phyloP scores from a whole-genome alignment of 2,888 invertebrate species.

The Calliscelio sp. region DNA sequence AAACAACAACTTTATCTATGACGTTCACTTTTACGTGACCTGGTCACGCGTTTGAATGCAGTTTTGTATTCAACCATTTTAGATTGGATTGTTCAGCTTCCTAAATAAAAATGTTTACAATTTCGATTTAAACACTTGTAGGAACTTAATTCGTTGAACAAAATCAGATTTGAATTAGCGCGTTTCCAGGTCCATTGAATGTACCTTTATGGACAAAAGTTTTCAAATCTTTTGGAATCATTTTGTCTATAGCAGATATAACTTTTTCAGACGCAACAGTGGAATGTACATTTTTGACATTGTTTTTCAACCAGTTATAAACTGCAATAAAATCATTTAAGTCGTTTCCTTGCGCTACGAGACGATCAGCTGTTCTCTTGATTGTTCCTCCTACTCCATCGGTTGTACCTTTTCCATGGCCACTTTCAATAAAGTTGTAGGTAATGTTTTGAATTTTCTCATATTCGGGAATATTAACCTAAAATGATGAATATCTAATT shows the following conservation, averaged over 20 bases:
- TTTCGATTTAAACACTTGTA: slow-evolving; percentile 24
- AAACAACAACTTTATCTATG: neutral
- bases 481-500: slow-evolving; percentile 1
- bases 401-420: slow-evolving; percentile 46
- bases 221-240: slow-evolving; percentile 7
- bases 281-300: slow-evolving; percentile 9
- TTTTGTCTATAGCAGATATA: slow-evolving; percentile 26
- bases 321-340: slow-evolving; percentile 15
- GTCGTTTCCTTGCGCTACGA: slow-evolving; percentile 43
- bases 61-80: neutral
- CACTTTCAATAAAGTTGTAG: slow-evolving; percentile 46
- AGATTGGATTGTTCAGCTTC: neutral
- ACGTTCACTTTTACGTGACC: slow-evolving; percentile 6
- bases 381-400: slow-evolving; percentile 39
- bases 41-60: slow-evolving; percentile 2
- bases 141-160: slow-evolving; percentile 36
- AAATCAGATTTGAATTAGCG: slow-evolving; percentile 4
- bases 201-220: slow-evolving; percentile 45
- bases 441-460: slow-evolving; percentile 19
- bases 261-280: slow-evolving; percentile 10
- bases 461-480: slow-evolving; percentile 22
- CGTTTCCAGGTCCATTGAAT: slow-evolving; percentile 48
- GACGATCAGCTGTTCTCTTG: slow-evolving; percentile 43
- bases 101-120: slow-evolving; percentile 13
- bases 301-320: slow-evolving; percentile 2